Conservation (phyloP, 2,113 vertebrate species). For the Baryphthengus martii region DNA sequence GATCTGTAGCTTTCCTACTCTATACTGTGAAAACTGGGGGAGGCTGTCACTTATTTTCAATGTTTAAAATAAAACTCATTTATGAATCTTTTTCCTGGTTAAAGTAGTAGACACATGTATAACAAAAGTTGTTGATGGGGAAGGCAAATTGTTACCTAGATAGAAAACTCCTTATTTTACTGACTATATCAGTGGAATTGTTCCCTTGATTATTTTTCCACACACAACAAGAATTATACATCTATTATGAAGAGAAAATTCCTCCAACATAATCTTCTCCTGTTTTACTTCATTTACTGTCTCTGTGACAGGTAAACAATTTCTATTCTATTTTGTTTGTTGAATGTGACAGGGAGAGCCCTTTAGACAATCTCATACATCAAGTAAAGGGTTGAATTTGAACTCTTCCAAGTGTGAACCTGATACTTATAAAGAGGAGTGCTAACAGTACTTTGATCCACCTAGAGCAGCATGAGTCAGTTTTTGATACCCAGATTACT, state of each 20-base stretch:
- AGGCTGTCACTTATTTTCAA: not conserved
- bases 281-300: not conserved
- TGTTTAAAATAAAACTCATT: not conserved
- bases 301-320: not conserved
- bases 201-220: constrained; percentile 13
- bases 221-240: not conserved
- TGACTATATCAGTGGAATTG: not conserved
- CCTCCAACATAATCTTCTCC: not conserved
- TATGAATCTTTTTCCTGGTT: not conserved
- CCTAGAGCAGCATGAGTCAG: not conserved
- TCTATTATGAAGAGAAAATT: not conserved
- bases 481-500: not conserved
- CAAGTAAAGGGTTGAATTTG: not conserved
- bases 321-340: not conserved
- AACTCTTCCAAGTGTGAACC: not conserved
- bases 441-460: not conserved
- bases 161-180: not conserved
- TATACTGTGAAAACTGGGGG: not conserved
- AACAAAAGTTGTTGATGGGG: not conserved
- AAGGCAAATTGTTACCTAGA: not conserved
- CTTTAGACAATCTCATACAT: not conserved
- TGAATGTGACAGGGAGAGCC: not conserved
- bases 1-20: not conserved
- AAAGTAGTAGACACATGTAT: not conserved
- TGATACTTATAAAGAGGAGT: not conserved